Percentiles rank a stretch among this genome's conserved stretches.
Conservation (phyloP, 2,888 invertebrate genomes). For the Pycnomerus fuliginosus region DNA sequence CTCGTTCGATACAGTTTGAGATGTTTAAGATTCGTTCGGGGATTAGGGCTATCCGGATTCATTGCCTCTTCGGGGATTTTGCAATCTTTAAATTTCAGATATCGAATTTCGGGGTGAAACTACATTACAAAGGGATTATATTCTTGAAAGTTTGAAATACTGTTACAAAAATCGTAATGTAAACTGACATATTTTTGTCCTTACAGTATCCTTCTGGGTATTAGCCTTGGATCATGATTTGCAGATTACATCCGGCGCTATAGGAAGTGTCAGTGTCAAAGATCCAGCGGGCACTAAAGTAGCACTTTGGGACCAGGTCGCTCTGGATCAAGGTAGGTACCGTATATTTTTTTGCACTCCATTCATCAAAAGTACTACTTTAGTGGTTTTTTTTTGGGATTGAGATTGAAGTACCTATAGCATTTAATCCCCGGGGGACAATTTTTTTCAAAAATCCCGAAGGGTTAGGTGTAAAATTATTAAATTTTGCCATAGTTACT, state of each 20-base stretch:
- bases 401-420: too few species aligned
- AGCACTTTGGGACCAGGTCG: constrained; percentile 65
- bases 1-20: constrained; percentile 8
- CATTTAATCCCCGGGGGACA: too few species aligned
- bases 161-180: too few species aligned
- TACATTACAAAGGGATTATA: constrained; percentile 12
- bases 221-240: constrained; percentile 65
- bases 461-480: too few species aligned
- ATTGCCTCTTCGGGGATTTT: constrained; percentile 18
- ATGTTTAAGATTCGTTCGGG: constrained; percentile 21
- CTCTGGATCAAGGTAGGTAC: constrained; percentile 67
- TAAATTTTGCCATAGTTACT: too few species aligned
- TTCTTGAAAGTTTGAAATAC: too few species aligned
- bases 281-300: constrained; percentile 66
- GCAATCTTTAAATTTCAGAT: constrained; percentile 18
- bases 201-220: constrained; percentile 68
- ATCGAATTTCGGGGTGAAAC: constrained; percentile 17
- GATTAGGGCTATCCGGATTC: constrained; percentile 13
- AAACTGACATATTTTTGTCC: constrained; percentile 11
- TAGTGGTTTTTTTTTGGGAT: too few species aligned
- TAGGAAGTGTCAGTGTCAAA: constrained; percentile 61
- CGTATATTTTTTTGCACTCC: too few species aligned
- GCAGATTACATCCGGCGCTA: constrained; percentile 58
- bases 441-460: too few species aligned
- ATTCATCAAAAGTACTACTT: too few species aligned